Conservation (phyloP, 2,888 invertebrate genomes). For the Macrophya annulata region DNA sequence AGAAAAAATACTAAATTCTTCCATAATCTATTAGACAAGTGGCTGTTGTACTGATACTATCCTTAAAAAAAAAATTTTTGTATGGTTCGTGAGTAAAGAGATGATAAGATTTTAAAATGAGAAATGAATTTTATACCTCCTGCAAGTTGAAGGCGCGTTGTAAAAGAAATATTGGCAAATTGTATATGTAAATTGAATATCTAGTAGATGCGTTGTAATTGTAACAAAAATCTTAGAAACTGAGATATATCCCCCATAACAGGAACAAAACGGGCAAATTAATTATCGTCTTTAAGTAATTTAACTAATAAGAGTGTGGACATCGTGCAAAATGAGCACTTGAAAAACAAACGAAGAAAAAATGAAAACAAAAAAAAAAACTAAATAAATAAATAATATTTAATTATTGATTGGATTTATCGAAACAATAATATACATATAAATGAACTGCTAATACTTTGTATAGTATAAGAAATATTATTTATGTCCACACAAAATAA, state of each 20-base stretch:
- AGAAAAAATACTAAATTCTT: slow-evolving; percentile 42
- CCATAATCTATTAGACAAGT: slow-evolving; percentile 42
- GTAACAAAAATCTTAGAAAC: slow-evolving; percentile 11
- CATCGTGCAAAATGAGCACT: slow-evolving; percentile 14
- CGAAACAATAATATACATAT: slow-evolving; percentile 46
- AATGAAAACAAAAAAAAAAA: too few species aligned
- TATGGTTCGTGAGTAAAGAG: not conserved
- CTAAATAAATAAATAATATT: slow-evolving; percentile 10
- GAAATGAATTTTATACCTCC: slow-evolving; percentile 44
- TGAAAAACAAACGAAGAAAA: not conserved
- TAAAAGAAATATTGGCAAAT: slow-evolving; percentile 30
- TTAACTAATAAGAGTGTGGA: slow-evolving; percentile 30
- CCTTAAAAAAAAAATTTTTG: slow-evolving; percentile 15
- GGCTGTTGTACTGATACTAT: slow-evolving; percentile 22
- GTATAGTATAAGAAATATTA: slow-evolving; percentile 62
- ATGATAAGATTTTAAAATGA: not conserved
- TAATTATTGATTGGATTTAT: not conserved
- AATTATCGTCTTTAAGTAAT: slow-evolving; percentile 35
- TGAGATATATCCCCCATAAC: not conserved
- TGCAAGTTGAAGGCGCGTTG: slow-evolving; percentile 1
- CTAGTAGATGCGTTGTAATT: slow-evolving; percentile 33
- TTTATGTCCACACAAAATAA: slow-evolving; percentile 64
- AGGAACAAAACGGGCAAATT: slow-evolving; percentile 19
- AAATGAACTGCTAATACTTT: slow-evolving; percentile 61
- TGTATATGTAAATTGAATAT: slow-evolving; percentile 31